A percentile compares a stretch with the other conserved stretches of the same genome.
Evolutionary conservation across 2,797 vertebrate genomes (phyloP).

Genomic region (Artibeus jamaicensis): DNA sequence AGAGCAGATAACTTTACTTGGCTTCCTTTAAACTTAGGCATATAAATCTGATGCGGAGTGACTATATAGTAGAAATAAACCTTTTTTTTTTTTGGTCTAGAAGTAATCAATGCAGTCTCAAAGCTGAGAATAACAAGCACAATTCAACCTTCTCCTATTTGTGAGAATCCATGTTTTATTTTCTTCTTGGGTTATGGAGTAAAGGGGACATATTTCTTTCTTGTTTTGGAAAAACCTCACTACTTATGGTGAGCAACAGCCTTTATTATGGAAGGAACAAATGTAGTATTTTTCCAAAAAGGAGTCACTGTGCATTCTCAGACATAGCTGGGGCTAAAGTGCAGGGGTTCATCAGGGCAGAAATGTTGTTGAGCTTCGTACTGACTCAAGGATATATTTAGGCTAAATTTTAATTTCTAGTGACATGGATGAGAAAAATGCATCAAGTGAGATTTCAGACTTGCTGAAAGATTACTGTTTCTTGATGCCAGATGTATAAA

Average conservation of each 20-base stretch:
- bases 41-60: slow-evolving; percentile 57
- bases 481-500: not conserved
- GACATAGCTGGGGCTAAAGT: not conserved
- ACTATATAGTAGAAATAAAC: slow-evolving; percentile 39
- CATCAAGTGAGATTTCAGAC: not conserved
- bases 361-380: not conserved
- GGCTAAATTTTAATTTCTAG: slow-evolving; percentile 4
- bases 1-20: slow-evolving; percentile 68
- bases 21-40: slow-evolving; percentile 53
- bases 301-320: not conserved
- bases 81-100: not conserved
- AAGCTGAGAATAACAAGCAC: slow-evolving; percentile 44
- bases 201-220: slow-evolving; percentile 47
- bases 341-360: not conserved
- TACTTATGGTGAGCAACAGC: not conserved
- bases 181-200: not conserved
- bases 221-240: slow-evolving; percentile 6
- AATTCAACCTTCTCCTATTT: not conserved
- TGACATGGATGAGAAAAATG: slow-evolving; percentile 11
- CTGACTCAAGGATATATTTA: not conserved
- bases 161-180: slow-evolving; percentile 29
- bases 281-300: not conserved
- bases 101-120: slow-evolving; percentile 4
- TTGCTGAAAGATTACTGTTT: not conserved
- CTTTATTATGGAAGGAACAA: not conserved